Conservation (phyloP, 2,113 vertebrate genomes). For the Brachyhypopomus occidentalis region DNA sequence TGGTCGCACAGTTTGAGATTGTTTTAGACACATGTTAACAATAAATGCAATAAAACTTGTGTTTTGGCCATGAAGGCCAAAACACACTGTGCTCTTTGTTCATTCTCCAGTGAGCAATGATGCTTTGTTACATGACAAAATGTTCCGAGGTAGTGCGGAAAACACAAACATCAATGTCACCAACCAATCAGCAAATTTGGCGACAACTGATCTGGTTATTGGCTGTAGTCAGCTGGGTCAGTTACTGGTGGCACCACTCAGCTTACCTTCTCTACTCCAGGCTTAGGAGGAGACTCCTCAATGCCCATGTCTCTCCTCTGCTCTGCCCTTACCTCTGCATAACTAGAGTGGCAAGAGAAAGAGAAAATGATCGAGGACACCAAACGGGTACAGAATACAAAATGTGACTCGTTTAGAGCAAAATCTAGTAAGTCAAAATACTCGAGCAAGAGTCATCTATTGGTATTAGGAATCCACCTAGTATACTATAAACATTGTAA, state of each 20-base stretch:
- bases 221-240: neutral
- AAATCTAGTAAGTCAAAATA: too few species aligned
- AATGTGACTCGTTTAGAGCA: too few species aligned
- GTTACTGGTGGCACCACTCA: neutral
- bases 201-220: neutral
- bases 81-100: neutral
- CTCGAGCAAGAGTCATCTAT: too few species aligned
- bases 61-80: neutral
- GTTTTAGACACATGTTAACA: too few species aligned
- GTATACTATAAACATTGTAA: too few species aligned
- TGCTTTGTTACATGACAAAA: too few species aligned
- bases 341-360: constrained; percentile 70
- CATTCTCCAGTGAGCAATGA: too few species aligned
- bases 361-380: neutral
- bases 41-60: too few species aligned
- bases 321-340: constrained; percentile 94
- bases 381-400: too few species aligned
- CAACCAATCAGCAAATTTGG: neutral
- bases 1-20: too few species aligned
- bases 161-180: neutral
- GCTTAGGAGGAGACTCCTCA: constrained; percentile 88
- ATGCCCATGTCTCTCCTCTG: constrained; percentile 91
- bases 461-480: too few species aligned
- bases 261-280: constrained; percentile 84
- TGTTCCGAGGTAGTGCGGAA: neutral